Base-by-base conservation (phyloP, 2,113 vertebrate species). In the Mesitornis unicolor region DNA sequence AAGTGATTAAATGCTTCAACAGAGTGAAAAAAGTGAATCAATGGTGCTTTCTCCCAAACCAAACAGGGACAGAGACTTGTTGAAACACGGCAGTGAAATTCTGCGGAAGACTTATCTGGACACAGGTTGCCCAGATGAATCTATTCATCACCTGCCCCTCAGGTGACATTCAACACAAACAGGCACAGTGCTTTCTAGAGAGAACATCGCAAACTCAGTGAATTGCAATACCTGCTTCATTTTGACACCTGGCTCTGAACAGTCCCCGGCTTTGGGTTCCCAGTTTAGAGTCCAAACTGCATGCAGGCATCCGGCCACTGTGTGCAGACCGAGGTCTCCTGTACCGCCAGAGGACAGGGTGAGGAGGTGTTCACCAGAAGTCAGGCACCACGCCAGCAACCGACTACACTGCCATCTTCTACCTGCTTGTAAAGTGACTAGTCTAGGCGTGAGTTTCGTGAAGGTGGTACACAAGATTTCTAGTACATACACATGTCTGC, bases 391-490 rank as follows among this genome's bases (percentile, higher is more conserved):
- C 10, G 31, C 26, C 6, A 48, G 13, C 28, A 19, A n/a, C 6
- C 21, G 24, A 68, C 18, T 31, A 24, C 10, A 18, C 12, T 22
- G 26, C 69, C 54, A 35, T 56, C 54, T 56, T 21, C 18, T 36
- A 76, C 69, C 48, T 42, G 4, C 56, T 43, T 38, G 17, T 9
- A 40, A 69, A 60, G 33, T 51, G 50, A 70, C 35, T 29, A 7
- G 21, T 21, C 4, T 7, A n/a, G 33, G 16, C 0, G 0, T 2
- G 45, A 80, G 2, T 3, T 85, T 82, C 48, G 65, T 56, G 54
- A 45, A 31, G 14, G 22, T 60, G 50, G 25, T 12, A 20, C 13
- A 11, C 3, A 11, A 63, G 25, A 26, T 68, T 77, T 80, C 19
- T 19, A 5, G 26, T 9, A 10, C 1, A n/a, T 11, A 31, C 13